Evolutionary conservation across 2,888 invertebrate genomes (phyloP).

Genomic region (Danaus chrysippus): DNA sequence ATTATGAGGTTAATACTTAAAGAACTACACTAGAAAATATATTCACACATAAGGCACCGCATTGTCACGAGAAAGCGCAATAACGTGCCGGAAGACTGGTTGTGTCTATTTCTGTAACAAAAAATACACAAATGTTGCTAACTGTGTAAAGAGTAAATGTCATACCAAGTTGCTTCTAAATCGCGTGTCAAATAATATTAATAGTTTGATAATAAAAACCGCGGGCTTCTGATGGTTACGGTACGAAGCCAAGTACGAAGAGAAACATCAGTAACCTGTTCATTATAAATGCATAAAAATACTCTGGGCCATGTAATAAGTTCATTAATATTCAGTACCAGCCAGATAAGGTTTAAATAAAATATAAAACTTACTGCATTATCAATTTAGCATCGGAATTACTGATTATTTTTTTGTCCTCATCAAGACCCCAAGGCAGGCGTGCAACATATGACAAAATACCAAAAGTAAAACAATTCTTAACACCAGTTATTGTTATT

Average conservation of each 20-base stretch:
- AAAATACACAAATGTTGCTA: slow-evolving; percentile 40
- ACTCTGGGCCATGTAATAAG: slow-evolving; percentile 24
- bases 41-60: slow-evolving; percentile 61
- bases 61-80: slow-evolving; percentile 65
- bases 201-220: slow-evolving; percentile 30
- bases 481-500: slow-evolving; percentile 42
- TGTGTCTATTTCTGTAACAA: slow-evolving; percentile 75
- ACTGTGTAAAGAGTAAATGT: slow-evolving; percentile 11
- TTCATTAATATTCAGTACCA: slow-evolving; percentile 26
- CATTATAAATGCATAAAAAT: slow-evolving; percentile 42
- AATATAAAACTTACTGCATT: slow-evolving; percentile 69
- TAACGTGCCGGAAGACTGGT: slow-evolving; percentile 65
- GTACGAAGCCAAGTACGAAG: slow-evolving; percentile 30
- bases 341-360: slow-evolving; percentile 38
- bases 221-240: slow-evolving; percentile 31
- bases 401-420: slow-evolving; percentile 74
- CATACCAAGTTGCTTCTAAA: slow-evolving; percentile 15
- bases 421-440: slow-evolving; percentile 73
- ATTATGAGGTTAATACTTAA: slow-evolving; percentile 49
- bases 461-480: slow-evolving; percentile 57
- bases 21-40: slow-evolving; percentile 48
- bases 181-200: slow-evolving; percentile 17
- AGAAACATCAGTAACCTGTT: slow-evolving; percentile 53
- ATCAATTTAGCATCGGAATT: slow-evolving; percentile 72
- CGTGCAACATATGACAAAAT: slow-evolving; percentile 77